Evolutionary conservation across 2,888 invertebrate species (phyloP).

Genomic region (Lepas anatifera): DNA sequence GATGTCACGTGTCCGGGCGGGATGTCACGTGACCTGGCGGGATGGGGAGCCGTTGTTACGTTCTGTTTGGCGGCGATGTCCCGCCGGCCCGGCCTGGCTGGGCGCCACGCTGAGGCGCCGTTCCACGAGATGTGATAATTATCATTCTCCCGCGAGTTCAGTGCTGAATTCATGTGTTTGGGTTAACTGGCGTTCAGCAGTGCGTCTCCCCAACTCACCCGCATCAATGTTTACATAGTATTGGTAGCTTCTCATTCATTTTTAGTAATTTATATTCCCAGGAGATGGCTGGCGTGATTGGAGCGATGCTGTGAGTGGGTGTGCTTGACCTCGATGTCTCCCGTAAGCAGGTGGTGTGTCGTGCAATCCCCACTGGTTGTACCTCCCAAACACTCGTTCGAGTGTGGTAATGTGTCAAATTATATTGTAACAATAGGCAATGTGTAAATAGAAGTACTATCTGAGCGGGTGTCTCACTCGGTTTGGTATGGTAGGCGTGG

Average conservation of each 20-base stretch:
- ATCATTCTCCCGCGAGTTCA: constrained; percentile 4
- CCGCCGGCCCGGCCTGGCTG: too few relatives aligned
- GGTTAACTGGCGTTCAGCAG: too few relatives aligned
- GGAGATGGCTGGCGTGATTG: neutral
- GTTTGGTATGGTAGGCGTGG: too few relatives aligned
- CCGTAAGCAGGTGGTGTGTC: neutral
- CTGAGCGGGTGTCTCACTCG: too few relatives aligned
- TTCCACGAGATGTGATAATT: constrained; percentile 5
- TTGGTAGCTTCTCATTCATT: constrained; percentile 8
- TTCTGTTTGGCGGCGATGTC: too few relatives aligned
- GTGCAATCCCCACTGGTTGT: neutral
- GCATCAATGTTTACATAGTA: neutral
- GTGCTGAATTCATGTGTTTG: neutral
- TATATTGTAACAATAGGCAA: neutral
- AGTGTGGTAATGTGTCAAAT: neutral
- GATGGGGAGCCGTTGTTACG: too few relatives aligned
- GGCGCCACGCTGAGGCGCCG: too few relatives aligned
- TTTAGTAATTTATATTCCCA: constrained; percentile 8
- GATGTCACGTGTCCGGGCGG: too few relatives aligned
- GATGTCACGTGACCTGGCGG: too few relatives aligned
- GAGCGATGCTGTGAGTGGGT: too few relatives aligned
- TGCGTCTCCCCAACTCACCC: neutral
- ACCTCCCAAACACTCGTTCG: neutral
- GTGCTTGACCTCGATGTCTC: neutral
- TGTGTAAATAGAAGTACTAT: constrained; percentile 9